phyloP scores from a whole-genome alignment of 2,888 invertebrate genomes.

The Chaetogeoica ovagalla region DNA sequence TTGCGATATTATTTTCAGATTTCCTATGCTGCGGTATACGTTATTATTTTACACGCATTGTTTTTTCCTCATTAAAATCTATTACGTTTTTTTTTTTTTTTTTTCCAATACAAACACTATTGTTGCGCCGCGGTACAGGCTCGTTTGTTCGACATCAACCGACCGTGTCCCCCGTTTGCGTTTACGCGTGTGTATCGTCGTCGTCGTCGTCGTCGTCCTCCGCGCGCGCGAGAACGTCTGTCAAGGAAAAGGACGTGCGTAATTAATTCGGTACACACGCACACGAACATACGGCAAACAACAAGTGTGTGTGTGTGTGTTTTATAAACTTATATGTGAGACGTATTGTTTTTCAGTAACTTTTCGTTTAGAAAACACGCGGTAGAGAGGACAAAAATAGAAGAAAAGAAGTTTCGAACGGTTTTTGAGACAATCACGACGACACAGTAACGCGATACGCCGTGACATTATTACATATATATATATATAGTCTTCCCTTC shows the following conservation, averaged over 20 bases:
- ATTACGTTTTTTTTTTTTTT: constrained; percentile 29
- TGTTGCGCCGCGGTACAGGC: constrained; percentile 17
- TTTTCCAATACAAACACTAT: constrained; percentile 1
- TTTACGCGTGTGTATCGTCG: background rate
- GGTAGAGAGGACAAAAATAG: too few relatives aligned
- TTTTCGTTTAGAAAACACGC: too few relatives aligned
- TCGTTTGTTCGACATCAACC: constrained; percentile 47
- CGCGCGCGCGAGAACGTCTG: constrained; percentile 19
- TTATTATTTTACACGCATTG: constrained; percentile 33
- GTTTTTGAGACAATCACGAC: too few relatives aligned
- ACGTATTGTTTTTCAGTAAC: too few relatives aligned
- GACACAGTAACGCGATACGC: too few relatives aligned
- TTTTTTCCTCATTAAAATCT: constrained; percentile 49
- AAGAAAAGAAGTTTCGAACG: too few relatives aligned
- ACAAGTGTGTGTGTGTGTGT: too few relatives aligned
- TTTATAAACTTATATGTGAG: too few relatives aligned
- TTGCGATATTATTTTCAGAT: constrained; percentile 28
- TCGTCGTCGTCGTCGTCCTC: constrained; percentile 4
- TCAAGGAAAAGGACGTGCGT: constrained; percentile 39
- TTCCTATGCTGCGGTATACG: background rate
- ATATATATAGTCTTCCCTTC: too few relatives aligned
- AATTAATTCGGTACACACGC: constrained; percentile 27
- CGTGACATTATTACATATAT: too few relatives aligned
- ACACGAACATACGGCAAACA: too few relatives aligned
- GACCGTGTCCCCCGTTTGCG: constrained; percentile 32